These are phyloP conservation scores for Papilio protenor DNA, from an alignment of 2,888 invertebrate species.

Conservation along the genomic window DNA sequence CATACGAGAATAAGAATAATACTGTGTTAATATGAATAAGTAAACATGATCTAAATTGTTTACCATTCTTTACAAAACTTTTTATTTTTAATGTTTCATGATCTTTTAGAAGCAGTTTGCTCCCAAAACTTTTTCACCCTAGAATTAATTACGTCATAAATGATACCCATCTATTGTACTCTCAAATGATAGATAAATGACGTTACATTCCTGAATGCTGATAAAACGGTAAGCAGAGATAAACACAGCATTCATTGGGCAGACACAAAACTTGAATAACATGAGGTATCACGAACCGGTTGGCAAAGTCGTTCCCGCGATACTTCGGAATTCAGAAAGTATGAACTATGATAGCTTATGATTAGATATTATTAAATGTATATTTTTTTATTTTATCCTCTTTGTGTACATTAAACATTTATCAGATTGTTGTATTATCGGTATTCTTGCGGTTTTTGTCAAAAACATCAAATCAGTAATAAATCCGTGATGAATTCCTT, in stretches of 20 bases:
- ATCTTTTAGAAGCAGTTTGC: not conserved
- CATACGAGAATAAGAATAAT: too few species aligned
- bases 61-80: too few species aligned
- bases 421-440: not conserved
- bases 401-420: not conserved
- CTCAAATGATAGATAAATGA: not conserved
- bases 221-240: conserved; percentile 7
- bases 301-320: not conserved
- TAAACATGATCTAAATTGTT: too few species aligned
- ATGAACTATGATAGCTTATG: not conserved
- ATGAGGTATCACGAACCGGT: conserved; percentile 26
- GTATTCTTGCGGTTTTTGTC: not conserved
- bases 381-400: not conserved
- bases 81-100: too few species aligned
- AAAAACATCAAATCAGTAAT: not conserved
- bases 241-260: conserved; percentile 23
- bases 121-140: too few species aligned
- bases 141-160: too few species aligned
- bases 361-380: not conserved
- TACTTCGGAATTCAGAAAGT: conserved; percentile 14
- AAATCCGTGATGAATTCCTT: too few species aligned
- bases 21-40: too few species aligned
- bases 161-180: too few species aligned
- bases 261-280: conserved; percentile 13
- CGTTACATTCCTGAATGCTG: not conserved